phyloP scores from a whole-genome alignment of 1,140 invertebrate species.

The Drosophila athabasca region DNA sequence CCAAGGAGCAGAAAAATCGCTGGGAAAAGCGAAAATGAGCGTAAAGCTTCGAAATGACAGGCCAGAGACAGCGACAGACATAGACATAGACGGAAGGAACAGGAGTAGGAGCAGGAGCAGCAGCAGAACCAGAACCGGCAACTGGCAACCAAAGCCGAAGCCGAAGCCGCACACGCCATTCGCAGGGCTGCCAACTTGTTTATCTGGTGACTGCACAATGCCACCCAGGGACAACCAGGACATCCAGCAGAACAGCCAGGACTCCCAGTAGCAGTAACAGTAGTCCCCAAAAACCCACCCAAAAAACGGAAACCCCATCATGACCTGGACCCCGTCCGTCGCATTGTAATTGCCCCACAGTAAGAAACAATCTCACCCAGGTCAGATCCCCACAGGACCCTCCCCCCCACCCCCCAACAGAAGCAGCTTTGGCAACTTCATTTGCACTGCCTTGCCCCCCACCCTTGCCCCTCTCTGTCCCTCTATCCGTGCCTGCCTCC shows the following conservation, averaged over 20 bases:
- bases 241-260: neutral
- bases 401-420: no score
- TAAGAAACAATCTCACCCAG: conserved; percentile 35
- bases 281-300: conserved; percentile 37
- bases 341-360: conserved; percentile 68
- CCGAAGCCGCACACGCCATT: conserved; percentile 46
- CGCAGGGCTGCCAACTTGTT: conserved; percentile 74
- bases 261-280: neutral
- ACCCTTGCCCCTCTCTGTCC: neutral
- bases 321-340: conserved; percentile 32
- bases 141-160: neutral
- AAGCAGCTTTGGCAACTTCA: conserved; percentile 74
- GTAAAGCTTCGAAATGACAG: conserved; percentile 73
- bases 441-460: conserved; percentile 57
- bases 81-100: no score
- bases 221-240: conserved; percentile 4
- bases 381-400: conserved; percentile 26
- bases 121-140: neutral
- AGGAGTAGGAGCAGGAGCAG: no score
- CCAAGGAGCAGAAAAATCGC: conserved; percentile 43
- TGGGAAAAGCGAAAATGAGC: conserved; percentile 76
- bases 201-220: conserved; percentile 70
- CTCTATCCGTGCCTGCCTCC: neutral
- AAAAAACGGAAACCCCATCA: conserved; percentile 19
- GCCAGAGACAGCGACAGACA: conserved; percentile 21